These are phyloP conservation scores for Zaprionus bogoriensis DNA, from an alignment of 2,888 invertebrate genomes.

Conservation along the genomic window DNA sequence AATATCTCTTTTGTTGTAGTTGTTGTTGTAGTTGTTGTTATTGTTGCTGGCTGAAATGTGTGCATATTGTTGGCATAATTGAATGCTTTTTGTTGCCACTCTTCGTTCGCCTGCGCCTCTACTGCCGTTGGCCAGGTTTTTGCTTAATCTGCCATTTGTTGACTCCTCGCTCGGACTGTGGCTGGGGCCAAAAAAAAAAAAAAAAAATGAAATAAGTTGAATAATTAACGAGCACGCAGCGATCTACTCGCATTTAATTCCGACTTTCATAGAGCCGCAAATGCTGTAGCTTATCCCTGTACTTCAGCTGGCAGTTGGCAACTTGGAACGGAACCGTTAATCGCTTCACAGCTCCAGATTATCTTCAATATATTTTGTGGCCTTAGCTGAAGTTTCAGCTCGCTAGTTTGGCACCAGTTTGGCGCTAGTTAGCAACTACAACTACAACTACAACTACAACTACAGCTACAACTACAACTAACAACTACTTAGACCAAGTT, in stretches of 20 bases:
- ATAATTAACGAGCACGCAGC: no score
- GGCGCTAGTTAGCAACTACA: slow-evolving; percentile 50
- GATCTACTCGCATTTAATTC: no score
- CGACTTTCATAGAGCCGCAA: background rate
- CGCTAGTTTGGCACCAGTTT: slow-evolving; percentile 25
- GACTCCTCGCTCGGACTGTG: no score
- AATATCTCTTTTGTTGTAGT: slow-evolving; percentile 35
- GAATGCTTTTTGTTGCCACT: slow-evolving; percentile 63
- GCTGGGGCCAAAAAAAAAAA: no score
- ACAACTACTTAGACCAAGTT: slow-evolving; percentile 57
- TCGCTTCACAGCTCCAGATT: slow-evolving; percentile 26
- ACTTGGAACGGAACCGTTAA: slow-evolving; percentile 35
- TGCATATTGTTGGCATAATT: slow-evolving; percentile 73
- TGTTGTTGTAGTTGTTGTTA: slow-evolving; percentile 13
- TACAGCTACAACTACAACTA: no score
- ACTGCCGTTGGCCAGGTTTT: slow-evolving; percentile 32
- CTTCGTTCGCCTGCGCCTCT: slow-evolving; percentile 7
- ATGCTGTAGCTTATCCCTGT: background rate
- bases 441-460: no score
- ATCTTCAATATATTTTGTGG: slow-evolving; percentile 46
- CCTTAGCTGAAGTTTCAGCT: slow-evolving; percentile 27
- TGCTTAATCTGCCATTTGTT: slow-evolving; percentile 64
- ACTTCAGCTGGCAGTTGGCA: background rate
- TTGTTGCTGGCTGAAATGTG: slow-evolving; percentile 54
- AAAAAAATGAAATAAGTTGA: no score